A percentile compares a stretch with the other conserved stretches of the same genome.
Conservation (phyloP, 2,888 invertebrate genomes). For the Bombylius discolor region DNA sequence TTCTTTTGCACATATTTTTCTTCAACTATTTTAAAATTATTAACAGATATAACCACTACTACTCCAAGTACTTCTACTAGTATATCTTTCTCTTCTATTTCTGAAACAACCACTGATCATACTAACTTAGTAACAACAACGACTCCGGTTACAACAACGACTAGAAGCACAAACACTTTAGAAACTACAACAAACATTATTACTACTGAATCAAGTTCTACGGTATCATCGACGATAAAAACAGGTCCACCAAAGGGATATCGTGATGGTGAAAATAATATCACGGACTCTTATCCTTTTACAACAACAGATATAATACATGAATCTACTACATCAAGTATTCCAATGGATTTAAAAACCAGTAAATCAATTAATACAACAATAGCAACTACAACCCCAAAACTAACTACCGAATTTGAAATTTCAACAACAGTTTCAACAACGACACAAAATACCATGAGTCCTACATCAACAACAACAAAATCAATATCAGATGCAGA, state of each 20-base stretch:
- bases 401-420: background rate
- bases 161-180: conserved; percentile 9
- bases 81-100: conserved; percentile 19
- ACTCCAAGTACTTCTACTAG: conserved; percentile 20
- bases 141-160: conserved; percentile 15
- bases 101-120: conserved; percentile 14
- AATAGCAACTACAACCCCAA: background rate
- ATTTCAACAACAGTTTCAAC: conserved; percentile 8
- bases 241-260: conserved; percentile 31
- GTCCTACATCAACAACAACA: background rate
- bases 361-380: background rate
- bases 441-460: background rate
- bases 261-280: conserved; percentile 36
- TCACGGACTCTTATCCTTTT: conserved; percentile 22
- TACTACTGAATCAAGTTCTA: conserved; percentile 5
- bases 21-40: conserved; percentile 29
- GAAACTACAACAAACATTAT: conserved; percentile 16
- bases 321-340: conserved; percentile 7
- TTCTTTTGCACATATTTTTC: background rate
- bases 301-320: conserved; percentile 9
- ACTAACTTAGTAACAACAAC: conserved; percentile 20
- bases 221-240: conserved; percentile 14
- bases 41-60: conserved; percentile 34
- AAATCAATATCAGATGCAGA: no score
- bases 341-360: conserved; percentile 4